Conservation (phyloP, 2,888 invertebrate genomes). For the Drosophila melanosoma region DNA sequence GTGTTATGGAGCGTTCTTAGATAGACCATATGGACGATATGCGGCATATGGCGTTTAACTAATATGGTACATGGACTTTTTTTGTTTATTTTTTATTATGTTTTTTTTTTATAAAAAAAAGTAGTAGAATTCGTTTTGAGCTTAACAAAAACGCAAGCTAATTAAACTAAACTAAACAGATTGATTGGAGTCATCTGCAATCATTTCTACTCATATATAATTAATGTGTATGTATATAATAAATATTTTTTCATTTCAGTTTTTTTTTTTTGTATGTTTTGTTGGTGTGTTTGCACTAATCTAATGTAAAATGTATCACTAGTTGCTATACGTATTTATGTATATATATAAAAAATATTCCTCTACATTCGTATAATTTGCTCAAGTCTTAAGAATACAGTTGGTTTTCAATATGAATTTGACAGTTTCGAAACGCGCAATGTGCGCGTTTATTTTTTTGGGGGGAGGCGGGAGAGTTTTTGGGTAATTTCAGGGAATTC, state of each 20-base stretch:
- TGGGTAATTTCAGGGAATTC: slow-evolving; percentile 15
- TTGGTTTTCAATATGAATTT: slow-evolving; percentile 81
- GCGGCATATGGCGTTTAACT: slow-evolving; percentile 61
- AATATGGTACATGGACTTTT: slow-evolving; percentile 75
- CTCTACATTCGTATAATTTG: slow-evolving; percentile 77
- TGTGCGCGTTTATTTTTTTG: slow-evolving; percentile 63
- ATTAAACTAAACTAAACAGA: slow-evolving; percentile 66
- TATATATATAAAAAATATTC: slow-evolving; percentile 73
- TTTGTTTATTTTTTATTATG: slow-evolving; percentile 45
- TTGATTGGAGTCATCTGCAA: slow-evolving; percentile 54
- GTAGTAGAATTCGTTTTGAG: slow-evolving; percentile 73
- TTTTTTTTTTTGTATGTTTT: slow-evolving; percentile 42
- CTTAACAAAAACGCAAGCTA: slow-evolving; percentile 85
- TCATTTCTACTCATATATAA: slow-evolving; percentile 34
- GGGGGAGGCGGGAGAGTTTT: slow-evolving; percentile 12
- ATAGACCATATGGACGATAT: slow-evolving; percentile 37
- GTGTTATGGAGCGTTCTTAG: slow-evolving; percentile 45
- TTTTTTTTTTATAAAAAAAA: slow-evolving; percentile 73
- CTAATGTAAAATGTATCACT: slow-evolving; percentile 57
- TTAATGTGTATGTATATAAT: slow-evolving; percentile 55
- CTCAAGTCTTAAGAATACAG: slow-evolving; percentile 82
- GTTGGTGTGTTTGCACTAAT: slow-evolving; percentile 42
- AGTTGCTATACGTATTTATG: slow-evolving; percentile 61
- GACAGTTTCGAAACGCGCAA: slow-evolving; percentile 70
- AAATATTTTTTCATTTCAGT: slow-evolving; percentile 63